Evolutionary conservation across 1,140 invertebrate species (phyloP), one percentile per base, ranked within the genome.

Genomic region (Eumaeus atala): DNA sequence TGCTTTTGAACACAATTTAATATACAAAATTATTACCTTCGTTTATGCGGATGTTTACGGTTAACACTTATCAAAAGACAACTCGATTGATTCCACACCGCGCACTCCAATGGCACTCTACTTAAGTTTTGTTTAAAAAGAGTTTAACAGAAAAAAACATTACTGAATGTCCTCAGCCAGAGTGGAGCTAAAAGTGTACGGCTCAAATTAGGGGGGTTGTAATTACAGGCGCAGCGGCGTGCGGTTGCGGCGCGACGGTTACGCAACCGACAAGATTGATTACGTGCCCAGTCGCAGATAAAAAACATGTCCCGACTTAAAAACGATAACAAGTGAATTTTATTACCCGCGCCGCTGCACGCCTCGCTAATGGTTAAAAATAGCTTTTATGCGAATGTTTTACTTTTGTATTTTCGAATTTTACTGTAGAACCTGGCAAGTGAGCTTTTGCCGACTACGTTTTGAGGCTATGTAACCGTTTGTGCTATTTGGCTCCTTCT

Each of bases 171-270:
- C n/a, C 12, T 28, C 28, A 18, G 17, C 28, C 33, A 28, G 47
- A 28, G 18, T 9, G 33, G 18, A 21, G 18, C 33, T 28, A 48
- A 48, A 48, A 48, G 47, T 48, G 48, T 66, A 67, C 62, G 64
- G 70, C 69, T 68, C 69, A 65, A 77, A 77, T 77, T 77, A 77
- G 65, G 66, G 62, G 53, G 54, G 48, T 34, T 55, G 58, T 61
- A 64, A 64, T 64, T 60, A 40, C 34, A 40, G 59, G 56, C 44
- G 62, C 54, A 54, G 54, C 2, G 6, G 21, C 21, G 51, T 52
- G 56, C 57, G 50, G 54, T 51, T 14, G 36, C 28, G 52, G 53
- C 54, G 58, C 58, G 54, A 64, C 54, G 51, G 17, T 64, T 54
- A 60, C 58, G 52, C 54, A 58, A 63, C 57, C 57, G 57, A 44